A percentile compares a stretch with the other conserved stretches of the same genome.
phyloP scores from a whole-genome alignment of 2,797 vertebrate genomes.

The Prunella strophiata region DNA sequence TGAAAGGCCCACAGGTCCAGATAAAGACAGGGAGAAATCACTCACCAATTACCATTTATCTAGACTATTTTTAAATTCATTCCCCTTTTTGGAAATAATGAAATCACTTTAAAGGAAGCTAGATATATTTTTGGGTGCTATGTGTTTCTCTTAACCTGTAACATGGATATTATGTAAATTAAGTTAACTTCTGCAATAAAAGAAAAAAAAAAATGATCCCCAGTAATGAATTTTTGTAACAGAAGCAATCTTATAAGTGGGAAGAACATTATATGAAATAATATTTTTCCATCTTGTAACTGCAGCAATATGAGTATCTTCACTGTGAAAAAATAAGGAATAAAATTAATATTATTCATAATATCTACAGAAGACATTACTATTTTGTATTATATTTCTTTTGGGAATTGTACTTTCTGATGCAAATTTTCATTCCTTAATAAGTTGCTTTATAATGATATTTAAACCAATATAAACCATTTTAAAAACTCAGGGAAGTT shows the following conservation, averaged over 20 bases:
- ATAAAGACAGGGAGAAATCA: too few relatives aligned
- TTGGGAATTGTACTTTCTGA: neutral
- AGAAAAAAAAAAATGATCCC: neutral
- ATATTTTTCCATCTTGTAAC: neutral
- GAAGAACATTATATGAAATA: neutral
- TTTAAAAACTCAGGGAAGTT: neutral
- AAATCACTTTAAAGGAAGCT: neutral
- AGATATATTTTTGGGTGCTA: neutral
- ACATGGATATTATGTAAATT: neutral
- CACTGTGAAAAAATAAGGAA: neutral
- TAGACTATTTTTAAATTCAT: neutral
- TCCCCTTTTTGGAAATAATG: neutral
- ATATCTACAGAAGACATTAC: neutral
- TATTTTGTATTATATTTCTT: neutral
- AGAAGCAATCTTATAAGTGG: neutral
- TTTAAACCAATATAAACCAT: neutral
- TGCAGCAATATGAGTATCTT: neutral
- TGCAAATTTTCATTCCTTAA: neutral
- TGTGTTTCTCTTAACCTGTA: neutral
- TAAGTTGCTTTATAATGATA: neutral
- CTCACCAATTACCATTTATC: neutral
- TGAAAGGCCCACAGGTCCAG: neutral
- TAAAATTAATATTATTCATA: neutral
- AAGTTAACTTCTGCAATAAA: neutral
- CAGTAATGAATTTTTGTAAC: neutral